A percentile compares a stretch with the other conserved stretches of the same genome.
These are phyloP conservation scores for Psittacula derbiana DNA, from an alignment of 2,797 vertebrate species.

Conservation along the genomic window DNA sequence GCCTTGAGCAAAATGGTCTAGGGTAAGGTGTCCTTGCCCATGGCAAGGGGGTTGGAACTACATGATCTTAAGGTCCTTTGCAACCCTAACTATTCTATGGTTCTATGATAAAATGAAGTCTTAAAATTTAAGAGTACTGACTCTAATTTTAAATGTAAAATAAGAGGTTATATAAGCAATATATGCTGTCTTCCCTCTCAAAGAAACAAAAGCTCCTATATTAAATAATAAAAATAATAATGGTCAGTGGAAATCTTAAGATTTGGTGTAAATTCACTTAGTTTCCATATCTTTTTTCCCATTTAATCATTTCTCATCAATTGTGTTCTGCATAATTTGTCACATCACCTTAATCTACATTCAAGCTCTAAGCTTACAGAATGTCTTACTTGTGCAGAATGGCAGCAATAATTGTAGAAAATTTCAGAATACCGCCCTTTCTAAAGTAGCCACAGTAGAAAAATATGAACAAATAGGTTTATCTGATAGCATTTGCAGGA, in stretches of 20 bases:
- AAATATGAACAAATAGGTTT: background rate
- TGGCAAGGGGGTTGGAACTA: background rate
- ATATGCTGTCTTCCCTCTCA: background rate
- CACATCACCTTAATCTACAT: background rate
- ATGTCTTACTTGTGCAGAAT: background rate
- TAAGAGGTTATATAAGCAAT: background rate
- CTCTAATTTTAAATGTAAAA: background rate
- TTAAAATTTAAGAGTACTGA: background rate
- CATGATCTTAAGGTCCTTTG: background rate
- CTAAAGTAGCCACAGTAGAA: background rate
- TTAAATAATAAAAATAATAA: background rate
- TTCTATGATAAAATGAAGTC: background rate
- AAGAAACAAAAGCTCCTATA: background rate
- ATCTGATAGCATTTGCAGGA: background rate
- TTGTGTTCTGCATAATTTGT: background rate
- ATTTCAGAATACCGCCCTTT: background rate
- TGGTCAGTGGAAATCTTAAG: background rate
- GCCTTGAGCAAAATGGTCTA: background rate
- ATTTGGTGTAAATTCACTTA: background rate
- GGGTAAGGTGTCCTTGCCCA: background rate
- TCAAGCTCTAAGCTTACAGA: background rate
- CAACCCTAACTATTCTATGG: background rate
- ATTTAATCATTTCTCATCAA: slow-evolving; percentile 15
- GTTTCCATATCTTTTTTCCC: background rate
- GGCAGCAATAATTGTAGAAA: background rate